Percentiles rank a stretch among this genome's conserved stretches.
Evolutionary conservation across 2,888 invertebrate genomes (phyloP).

Genomic region (Volucella zonaria): DNA sequence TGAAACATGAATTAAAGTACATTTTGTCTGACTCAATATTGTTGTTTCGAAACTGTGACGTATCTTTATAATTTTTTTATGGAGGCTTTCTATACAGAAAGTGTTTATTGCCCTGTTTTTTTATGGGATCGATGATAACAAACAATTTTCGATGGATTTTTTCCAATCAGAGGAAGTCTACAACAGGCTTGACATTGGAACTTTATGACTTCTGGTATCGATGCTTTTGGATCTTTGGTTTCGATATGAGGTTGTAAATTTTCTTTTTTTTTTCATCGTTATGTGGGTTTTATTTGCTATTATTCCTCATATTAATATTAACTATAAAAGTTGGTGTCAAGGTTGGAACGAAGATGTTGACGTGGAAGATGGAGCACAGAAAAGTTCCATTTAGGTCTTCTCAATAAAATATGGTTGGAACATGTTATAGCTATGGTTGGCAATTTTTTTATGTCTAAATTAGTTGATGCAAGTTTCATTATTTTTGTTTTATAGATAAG

Average conservation of each 20-base stretch:
- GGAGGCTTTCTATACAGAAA: neutral
- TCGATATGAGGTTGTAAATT: conserved; percentile 1
- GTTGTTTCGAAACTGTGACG: neutral
- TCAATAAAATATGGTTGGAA: too few species aligned
- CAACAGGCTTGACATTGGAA: conserved; percentile 26
- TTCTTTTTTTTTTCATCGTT: conserved; percentile 17
- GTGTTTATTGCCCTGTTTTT: neutral
- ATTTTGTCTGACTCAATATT: too few species aligned
- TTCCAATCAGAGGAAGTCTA: neutral
- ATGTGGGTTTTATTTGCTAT: neutral
- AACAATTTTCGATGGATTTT: neutral
- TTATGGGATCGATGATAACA: conserved; percentile 1
- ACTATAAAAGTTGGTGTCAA: neutral
- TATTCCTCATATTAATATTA: neutral
- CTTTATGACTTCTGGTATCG: conserved; percentile 17
- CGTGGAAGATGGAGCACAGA: too few species aligned
- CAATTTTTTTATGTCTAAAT: too few species aligned
- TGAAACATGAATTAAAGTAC: too few species aligned
- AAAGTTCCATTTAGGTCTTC: too few species aligned
- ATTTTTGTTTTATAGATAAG: too few species aligned
- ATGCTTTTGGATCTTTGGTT: neutral
- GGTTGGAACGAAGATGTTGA: too few species aligned
- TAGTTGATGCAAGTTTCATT: too few species aligned
- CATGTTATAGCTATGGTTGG: too few species aligned
- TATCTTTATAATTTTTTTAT: neutral